Conservation (phyloP, 2,113 vertebrate genomes). For the Saccopteryx bilineata region DNA sequence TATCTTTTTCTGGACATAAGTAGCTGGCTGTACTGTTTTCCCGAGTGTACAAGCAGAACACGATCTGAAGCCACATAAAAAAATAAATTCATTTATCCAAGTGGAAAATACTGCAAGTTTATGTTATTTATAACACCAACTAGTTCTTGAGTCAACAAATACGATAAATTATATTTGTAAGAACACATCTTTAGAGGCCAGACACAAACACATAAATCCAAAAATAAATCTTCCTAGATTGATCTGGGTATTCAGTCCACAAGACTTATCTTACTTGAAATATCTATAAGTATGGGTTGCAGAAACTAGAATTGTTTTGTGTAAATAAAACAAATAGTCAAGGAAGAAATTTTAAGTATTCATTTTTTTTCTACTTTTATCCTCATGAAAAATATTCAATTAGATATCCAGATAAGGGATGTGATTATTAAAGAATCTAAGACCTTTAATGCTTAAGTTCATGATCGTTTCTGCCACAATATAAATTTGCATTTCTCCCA, state of each 20-base stretch:
- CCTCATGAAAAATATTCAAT: background rate
- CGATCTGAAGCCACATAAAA: slow-evolving; percentile 14
- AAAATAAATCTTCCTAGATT: background rate
- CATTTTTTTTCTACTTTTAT: background rate
- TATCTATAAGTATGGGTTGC: background rate
- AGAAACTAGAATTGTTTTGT: background rate
- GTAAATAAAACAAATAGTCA: background rate
- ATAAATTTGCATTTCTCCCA: slow-evolving; percentile 19
- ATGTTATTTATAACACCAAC: slow-evolving; percentile 17
- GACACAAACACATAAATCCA: background rate
- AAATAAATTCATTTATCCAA: slow-evolving; percentile 40
- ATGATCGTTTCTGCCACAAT: background rate
- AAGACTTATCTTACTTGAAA: slow-evolving; percentile 38
- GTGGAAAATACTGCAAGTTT: slow-evolving; percentile 34
- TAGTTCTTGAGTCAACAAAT: slow-evolving; percentile 52
- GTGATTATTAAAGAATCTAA: background rate
- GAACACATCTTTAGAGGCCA: background rate
- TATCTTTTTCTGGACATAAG: background rate
- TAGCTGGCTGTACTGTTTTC: background rate
- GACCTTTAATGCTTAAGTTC: background rate
- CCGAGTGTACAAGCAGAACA: background rate
- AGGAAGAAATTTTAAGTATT: background rate
- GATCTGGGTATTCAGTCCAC: background rate
- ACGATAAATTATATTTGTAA: slow-evolving; percentile 20
- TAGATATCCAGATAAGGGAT: background rate